Evolutionary conservation across 2,888 invertebrate genomes (phyloP).

Genomic region (Leptinotarsa peninsularis): DNA sequence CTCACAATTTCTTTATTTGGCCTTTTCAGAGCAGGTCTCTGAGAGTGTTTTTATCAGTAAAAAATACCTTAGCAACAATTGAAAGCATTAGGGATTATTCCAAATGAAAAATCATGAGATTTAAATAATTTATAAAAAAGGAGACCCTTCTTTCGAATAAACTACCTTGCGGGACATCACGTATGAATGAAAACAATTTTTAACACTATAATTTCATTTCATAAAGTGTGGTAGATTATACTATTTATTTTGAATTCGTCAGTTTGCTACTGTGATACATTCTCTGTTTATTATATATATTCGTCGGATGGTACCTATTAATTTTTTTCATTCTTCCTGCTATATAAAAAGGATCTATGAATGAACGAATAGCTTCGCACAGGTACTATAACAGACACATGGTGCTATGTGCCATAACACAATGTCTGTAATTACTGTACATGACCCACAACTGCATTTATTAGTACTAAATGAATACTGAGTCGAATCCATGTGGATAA

Average conservation of each 20-base stretch:
- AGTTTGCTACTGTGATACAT: background rate
- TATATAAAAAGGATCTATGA: background rate
- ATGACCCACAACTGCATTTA: slow-evolving; percentile 5
- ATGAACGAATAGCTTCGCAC: slow-evolving; percentile 13
- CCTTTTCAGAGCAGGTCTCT: no score
- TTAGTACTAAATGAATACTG: background rate
- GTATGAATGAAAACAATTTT: background rate
- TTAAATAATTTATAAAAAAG: no score
- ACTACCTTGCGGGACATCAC: no score
- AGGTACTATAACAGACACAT: slow-evolving; percentile 6
- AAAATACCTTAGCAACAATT: no score
- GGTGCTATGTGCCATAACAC: background rate
- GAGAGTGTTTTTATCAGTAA: no score
- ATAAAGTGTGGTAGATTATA: background rate
- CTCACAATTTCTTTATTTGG: no score
- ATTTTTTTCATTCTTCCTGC: background rate
- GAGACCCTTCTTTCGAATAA: no score
- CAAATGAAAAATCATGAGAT: no score
- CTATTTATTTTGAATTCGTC: background rate
- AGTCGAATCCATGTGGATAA: background rate
- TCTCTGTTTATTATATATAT: background rate
- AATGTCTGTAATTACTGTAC: slow-evolving; percentile 1
- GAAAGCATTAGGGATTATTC: no score
- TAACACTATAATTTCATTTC: background rate
- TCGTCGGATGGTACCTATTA: background rate